Evolutionary conservation across 2,888 invertebrate species (phyloP), one percentile per base, ranked within the genome.

Genomic region (Lingula anatina): DNA sequence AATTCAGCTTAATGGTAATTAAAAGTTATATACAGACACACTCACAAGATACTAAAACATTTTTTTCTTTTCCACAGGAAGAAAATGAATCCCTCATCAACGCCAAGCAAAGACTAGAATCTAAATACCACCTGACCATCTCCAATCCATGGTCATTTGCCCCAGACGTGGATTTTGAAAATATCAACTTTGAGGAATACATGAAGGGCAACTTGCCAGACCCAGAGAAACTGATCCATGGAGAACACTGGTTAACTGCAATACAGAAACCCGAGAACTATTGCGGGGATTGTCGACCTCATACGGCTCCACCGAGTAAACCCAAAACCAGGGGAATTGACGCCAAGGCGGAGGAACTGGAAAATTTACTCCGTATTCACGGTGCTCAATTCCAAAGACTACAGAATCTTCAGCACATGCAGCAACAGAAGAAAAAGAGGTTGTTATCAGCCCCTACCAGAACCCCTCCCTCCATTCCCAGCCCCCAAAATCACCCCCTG

Each of bases 381-480:
- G 31, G 31, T 31, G 9, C 15, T 12, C 31, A 9, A 31, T 15
- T 15, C 31, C 31, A 9, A 9, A 31, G 9, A 31, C 9, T 12
- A 31, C 31, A 15, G 9, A 31, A 12, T 31, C 31, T 31, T 9
- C 15, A 12, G 31, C 31, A 31, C 15, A 9, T 9, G 31, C 9
- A 31, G 31, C 31, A 31, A 31, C 31, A 31, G 9, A 9, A 31
- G 9, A 9, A 9, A 31, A 15, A 9, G 9, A 9, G 31, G 15
- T 15, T 15, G 9, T 31, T 31, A 15, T 12, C 31, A 12, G 31
- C 64, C 2, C 68, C 68, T 15, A 50, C 61, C 23, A 55, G 66
- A 35, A 70, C 70, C 1, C 62, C 71, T 3, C 70, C 71, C 3
- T 72, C 72, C 2, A 72, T 72, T 26, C 72, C 72, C 18, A 58